Base-by-base conservation (phyloP, 2,113 vertebrate species). In the Anolis carolinensis region DNA sequence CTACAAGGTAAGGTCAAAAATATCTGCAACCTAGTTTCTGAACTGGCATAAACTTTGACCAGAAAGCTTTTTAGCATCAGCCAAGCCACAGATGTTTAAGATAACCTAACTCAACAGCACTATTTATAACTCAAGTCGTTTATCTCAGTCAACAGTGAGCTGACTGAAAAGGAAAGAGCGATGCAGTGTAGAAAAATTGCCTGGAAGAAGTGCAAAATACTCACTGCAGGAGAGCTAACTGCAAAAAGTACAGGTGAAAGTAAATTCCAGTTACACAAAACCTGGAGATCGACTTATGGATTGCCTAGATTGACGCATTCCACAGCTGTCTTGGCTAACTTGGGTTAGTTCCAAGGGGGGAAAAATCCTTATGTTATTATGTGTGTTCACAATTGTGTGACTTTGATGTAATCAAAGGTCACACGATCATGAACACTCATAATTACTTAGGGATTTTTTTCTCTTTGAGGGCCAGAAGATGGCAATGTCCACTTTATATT, bases 31-130 rank as follows among this genome's bases (percentile, higher is more conserved):
- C 67, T 30, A 72, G 73, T 83, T 39, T 91, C 83, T 88, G 92
- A 91, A 90, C 90, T 88, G 8, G 83, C 21, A 71, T 91, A 87
- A 91, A 87, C 89, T 86, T 90, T 18, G 0, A 70, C 55, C 83
- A 63, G 75, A 73, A 80, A 84, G 50, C 34, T 80, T 79, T 89
- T 89, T 0, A 1, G 34, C 80, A 82, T 0, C 0, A 91, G 32
- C 9, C 0, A 0, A 87, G 87, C 36, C 30, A 7, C 71, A 34
- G 20, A 83, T 74, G 39, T 34, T 48, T 25, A 63, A 82, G 55
- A 50, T n/a, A 50, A 72, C 65, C 30, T 30, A 76, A 32, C 2
- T 5, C 21, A 90, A 70, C 13, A 36, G 75, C 30, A 72, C 81
- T 81, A 0, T 2, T 50, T 73, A 86, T 55, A 85, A 81, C 72